phyloP scores from a whole-genome alignment of 2,888 invertebrate species.

The Limnephilus auricula region DNA sequence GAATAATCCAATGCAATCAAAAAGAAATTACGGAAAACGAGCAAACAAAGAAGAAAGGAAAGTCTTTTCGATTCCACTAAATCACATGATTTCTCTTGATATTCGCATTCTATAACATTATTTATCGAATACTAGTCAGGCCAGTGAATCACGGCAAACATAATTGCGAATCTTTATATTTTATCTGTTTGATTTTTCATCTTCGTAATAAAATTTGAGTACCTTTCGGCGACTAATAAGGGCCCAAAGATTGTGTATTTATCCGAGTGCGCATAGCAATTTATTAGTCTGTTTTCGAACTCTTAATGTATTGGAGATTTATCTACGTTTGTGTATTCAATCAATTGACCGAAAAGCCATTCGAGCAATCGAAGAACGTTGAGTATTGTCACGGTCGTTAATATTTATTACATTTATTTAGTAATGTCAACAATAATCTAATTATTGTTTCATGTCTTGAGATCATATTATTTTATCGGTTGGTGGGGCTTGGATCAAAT shows the following conservation, averaged over 20 bases:
- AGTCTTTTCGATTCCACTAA: background rate
- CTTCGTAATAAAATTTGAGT: conserved; percentile 7
- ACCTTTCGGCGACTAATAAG: conserved; percentile 25
- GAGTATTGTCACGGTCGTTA: conserved; percentile 24
- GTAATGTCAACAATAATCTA: conserved; percentile 23
- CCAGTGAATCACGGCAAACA: background rate
- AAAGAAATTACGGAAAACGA: background rate
- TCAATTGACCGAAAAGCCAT: conserved; percentile 35
- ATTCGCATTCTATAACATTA: background rate
- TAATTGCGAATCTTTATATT: conserved; percentile 3
- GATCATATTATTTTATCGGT: background rate
- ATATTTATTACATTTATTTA: conserved; percentile 23
- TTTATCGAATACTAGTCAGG: background rate
- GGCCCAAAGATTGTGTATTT: conserved; percentile 14
- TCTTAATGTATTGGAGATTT: background rate
- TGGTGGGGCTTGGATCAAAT: background rate
- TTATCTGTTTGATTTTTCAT: conserved; percentile 7
- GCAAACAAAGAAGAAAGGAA: background rate
- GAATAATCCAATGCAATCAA: background rate
- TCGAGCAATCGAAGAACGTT: background rate
- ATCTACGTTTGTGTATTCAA: conserved; percentile 35
- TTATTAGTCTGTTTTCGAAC: conserved; percentile 17
- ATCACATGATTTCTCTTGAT: background rate
- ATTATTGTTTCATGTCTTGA: conserved; percentile 1
- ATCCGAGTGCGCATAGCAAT: background rate